Base-by-base conservation (phyloP, 2,113 vertebrate genomes). In the Motacilla tschutschensis region DNA sequence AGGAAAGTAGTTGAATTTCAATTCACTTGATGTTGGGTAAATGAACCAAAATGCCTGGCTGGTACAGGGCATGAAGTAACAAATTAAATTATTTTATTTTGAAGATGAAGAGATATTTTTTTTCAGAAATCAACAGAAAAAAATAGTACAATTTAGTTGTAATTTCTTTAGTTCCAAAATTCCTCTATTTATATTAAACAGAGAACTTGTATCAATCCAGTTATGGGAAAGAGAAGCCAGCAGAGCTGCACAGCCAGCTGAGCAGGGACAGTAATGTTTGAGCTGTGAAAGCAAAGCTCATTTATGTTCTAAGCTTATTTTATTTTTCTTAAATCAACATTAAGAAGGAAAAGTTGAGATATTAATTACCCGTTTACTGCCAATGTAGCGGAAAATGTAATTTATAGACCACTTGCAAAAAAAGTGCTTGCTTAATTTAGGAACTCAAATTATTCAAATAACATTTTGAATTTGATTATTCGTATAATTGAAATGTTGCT, bases 341-440 rank as follows among this genome's bases (percentile, higher is more conserved):
- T 97, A 97, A 98, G 98, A 98, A 96, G 96, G 94, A 96, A 97
- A 98, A 98, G 96, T 98, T 97, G 97, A 97, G 97, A 98, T 99
- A 99, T 99, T 98, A 99, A 99, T 99, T 98, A 99, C 97, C 98
- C 98, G 97, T 98, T 98, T 96, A 97, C 97, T 98, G 97, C 95
- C 98, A 99, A 98, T 99, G 98, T 99, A 98, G 97, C 90, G 97
- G 98, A 99, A 99, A 99, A 99, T 98, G 97, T 98, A 98, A 99
- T 99, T 99, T 98, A 98, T 98, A 97, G 97, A 96, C 97, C 97
- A 97, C 97, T 98, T 98, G 97, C 81, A 94, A 91, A 96, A 96
- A 92, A 96, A 95, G 97, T 95, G 97, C 95, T 93, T 96, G 92
- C 96, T 98, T 98, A 98, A 98, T 98, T 98, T 98, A 97, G 98